Base-by-base conservation (phyloP, 2,888 invertebrate species). In the Drosophila niveifrons region DNA sequence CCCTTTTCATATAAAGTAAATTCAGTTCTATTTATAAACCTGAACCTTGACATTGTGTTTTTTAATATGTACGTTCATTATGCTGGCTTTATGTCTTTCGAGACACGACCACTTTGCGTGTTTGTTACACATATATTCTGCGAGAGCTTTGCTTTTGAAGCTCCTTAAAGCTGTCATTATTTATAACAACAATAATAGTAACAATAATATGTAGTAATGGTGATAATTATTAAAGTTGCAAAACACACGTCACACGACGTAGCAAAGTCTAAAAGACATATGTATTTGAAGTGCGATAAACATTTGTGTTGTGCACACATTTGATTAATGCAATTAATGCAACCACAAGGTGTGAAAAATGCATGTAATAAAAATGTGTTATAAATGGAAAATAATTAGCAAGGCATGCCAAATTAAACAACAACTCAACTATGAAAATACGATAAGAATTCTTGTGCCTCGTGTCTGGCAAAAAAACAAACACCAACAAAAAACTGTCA, bases 311-410 rank as follows among this genome's bases (percentile, higher is more conserved):
- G 64, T 79, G 57, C 75, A 65, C 50, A 55, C 23, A 59, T 53
- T 61, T 56, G 58, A 64, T 62, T 23, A 41, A 29, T 67, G 71
- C 81, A 83, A 83, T 86, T 80, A 86, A 69, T 57, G 75, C 67
- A 69, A 0, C 39, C 78, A 77, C 59, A 51, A 51, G 59, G 81
- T 82, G 86, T 86, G 81, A 66, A 69, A 31, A 69, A 64, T 64
- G 43, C 48, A 17, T 44, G 44, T 34, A 59, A 43, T 65, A 51
- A 61, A 75, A 66, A 47, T 72, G 66, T 66, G 47, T 55, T 66
- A 66, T 44, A 53, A 61, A 57, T 61, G 58, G 15, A 9, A 44
- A 50, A n/a, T 55, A 73, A 74, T 66, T 59, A 52, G 34, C 62
- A 71, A 66, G 18, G 46, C 76, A 75, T 75, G 72, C 67, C 61